Percentiles rank a stretch among this genome's conserved stretches.
phyloP scores from a whole-genome alignment of 2,797 vertebrate genomes.

The Podarcis siculus region DNA sequence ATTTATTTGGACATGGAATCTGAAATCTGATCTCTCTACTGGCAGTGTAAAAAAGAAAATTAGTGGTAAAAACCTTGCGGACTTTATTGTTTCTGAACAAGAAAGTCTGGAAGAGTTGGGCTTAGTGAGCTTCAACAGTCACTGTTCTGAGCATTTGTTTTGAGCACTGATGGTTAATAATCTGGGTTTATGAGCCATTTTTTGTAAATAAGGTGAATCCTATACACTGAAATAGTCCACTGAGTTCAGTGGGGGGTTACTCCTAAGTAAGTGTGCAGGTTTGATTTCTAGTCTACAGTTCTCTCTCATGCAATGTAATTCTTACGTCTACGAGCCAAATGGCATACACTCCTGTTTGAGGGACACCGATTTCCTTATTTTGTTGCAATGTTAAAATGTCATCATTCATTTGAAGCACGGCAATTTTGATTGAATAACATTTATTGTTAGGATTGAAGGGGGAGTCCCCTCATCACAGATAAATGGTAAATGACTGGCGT shows the following conservation, averaged over 20 bases:
- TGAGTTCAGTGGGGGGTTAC: background rate
- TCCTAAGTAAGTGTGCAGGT: background rate
- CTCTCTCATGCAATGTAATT: background rate
- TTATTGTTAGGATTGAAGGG: background rate
- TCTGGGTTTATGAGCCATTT: background rate
- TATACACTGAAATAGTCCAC: background rate
- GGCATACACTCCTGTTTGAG: background rate
- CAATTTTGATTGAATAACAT: background rate
- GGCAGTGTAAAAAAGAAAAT: background rate
- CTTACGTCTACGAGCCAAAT: background rate
- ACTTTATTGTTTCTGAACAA: background rate
- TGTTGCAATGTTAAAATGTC: too few relatives aligned
- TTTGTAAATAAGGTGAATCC: background rate
- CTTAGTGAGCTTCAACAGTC: background rate
- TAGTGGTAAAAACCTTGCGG: background rate
- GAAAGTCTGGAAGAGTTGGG: background rate
- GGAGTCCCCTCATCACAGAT: too few relatives aligned
- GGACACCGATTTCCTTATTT: too few relatives aligned
- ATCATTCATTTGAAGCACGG: too few relatives aligned
- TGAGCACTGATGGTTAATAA: background rate
- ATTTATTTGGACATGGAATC: background rate
- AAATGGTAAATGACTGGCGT: too few relatives aligned
- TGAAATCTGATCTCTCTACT: background rate
- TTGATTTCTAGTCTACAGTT: background rate
- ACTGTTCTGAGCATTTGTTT: background rate